These are phyloP conservation scores for Formica exsecta DNA, from an alignment of 1,140 invertebrate species.

Conservation along the genomic window DNA sequence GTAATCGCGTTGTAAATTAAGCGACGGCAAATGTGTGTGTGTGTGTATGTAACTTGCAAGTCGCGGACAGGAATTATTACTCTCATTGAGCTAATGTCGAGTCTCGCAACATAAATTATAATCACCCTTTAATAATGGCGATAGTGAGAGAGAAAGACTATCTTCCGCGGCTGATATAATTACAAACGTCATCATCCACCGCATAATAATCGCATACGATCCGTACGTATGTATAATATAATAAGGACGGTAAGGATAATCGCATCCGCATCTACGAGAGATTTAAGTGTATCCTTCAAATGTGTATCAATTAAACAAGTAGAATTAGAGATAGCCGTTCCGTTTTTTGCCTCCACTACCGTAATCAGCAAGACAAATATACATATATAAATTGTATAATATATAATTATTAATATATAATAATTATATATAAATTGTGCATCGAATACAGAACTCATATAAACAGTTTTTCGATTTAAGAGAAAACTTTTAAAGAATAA, in stretches of 20 bases:
- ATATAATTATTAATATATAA: too few relatives aligned
- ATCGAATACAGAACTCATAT: background rate
- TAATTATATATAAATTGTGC: background rate
- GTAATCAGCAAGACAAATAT: background rate
- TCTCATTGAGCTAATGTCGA: conserved; percentile 41
- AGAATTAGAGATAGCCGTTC: background rate
- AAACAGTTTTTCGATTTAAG: background rate
- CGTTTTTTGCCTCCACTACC: background rate
- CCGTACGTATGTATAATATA: conserved; percentile 26
- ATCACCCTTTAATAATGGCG: conserved; percentile 73
- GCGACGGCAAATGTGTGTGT: background rate
- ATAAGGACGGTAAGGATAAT: conserved; percentile 65
- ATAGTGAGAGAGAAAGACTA: conserved; percentile 11
- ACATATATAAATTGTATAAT: too few relatives aligned
- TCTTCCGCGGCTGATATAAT: conserved; percentile 35
- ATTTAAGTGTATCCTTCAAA: conserved; percentile 21
- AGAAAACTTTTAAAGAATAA: background rate
- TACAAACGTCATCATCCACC: conserved; percentile 53
- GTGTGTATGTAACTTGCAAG: conserved; percentile 19
- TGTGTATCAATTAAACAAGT: conserved; percentile 1
- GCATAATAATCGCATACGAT: conserved; percentile 61
- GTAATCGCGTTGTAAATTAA: conserved; percentile 31
- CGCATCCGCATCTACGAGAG: background rate
- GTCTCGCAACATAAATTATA: conserved; percentile 69
- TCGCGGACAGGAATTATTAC: conserved; percentile 24